Percentiles rank a stretch among this genome's conserved stretches.
Evolutionary conservation across 2,888 invertebrate species (phyloP).

Genomic region (Tortrix viridana): DNA sequence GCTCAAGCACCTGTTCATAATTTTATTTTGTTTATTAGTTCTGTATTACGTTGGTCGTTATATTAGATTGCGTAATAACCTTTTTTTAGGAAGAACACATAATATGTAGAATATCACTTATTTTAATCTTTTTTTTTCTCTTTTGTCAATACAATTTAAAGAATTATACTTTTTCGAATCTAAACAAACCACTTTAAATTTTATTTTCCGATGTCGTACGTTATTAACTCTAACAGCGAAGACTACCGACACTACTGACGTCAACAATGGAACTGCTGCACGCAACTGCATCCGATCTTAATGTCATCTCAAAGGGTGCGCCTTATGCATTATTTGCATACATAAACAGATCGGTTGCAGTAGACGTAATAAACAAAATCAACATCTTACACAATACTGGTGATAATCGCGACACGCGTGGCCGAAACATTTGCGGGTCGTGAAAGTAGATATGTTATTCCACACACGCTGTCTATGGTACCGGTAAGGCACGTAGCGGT

Average conservation of each 20-base stretch:
- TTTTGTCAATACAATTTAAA: too few species aligned
- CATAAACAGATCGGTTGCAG: not conserved
- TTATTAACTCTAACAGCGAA: not conserved
- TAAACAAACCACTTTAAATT: not conserved
- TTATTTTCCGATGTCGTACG: not conserved
- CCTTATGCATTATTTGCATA: constrained; percentile 2
- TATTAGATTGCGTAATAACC: not conserved
- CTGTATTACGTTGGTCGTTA: not conserved
- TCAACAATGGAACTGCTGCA: constrained; percentile 28
- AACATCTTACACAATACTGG: constrained; percentile 31
- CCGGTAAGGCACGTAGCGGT: constrained; percentile 71
- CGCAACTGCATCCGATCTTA: constrained; percentile 3
- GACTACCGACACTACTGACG: constrained; percentile 6
- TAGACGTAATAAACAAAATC: constrained; percentile 32
- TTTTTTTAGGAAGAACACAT: too few species aligned
- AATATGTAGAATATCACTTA: too few species aligned
- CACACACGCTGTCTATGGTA: constrained; percentile 64
- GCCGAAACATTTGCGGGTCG: constrained; percentile 63
- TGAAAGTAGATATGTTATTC: constrained; percentile 79
- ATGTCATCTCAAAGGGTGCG: constrained; percentile 31
- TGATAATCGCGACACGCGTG: constrained; percentile 36
- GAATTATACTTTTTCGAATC: not conserved
- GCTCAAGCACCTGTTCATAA: constrained; percentile 10
- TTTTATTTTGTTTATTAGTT: constrained; percentile 11
- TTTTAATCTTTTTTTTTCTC: too few species aligned